Base-by-base conservation (phyloP, 2,888 invertebrate genomes). In the Scaptomyza flava region DNA sequence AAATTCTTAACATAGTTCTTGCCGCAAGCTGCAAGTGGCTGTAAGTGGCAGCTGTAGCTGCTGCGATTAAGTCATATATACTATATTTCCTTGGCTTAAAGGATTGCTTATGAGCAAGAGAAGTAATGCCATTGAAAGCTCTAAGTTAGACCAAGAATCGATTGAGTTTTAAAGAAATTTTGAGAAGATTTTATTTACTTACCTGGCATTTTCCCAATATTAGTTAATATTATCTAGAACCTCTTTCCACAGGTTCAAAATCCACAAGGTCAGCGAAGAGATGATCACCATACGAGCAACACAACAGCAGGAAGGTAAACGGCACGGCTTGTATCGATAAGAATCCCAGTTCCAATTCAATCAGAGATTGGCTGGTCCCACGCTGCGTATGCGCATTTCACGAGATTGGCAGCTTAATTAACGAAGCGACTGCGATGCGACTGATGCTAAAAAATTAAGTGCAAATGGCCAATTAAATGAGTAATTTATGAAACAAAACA, bases 391-490 rank as follows among this genome's bases (percentile, higher is more conserved):
- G 48, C 68, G 81, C 72, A 80, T 74, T 63, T 56, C 54, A 14
- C 41, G 62, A 59, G 71, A 59, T 68, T 64, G 67, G 85, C 75
- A 71, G 81, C 81, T 86, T 82, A 77, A 86, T 86, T 82, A 81
- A 77, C 67, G 57, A 17, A 72, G 60, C 56, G 67, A 52, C 65
- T 58, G 45, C 33, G 52, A 45, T 54, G 14, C 50, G 43, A 31
- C 57, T 42, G 68, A 67, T 62, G 75, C 53, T 60, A 61, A 86
- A 81, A 77, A 87, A 87, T 85, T 85, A 86, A 85, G 88, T 87
- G 84, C 85, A 82, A 85, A 85, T 85, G 80, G 88, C 64, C 80
- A 86, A 82, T 87, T 87, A 86, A 80, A 64, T 77, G 77, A 63
- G 72, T 73, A 78, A 86, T 85, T 85, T 85, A 85, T 86, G 84